Base-by-base conservation (phyloP, 2,888 invertebrate genomes). In the Eumerus sabulonum region DNA sequence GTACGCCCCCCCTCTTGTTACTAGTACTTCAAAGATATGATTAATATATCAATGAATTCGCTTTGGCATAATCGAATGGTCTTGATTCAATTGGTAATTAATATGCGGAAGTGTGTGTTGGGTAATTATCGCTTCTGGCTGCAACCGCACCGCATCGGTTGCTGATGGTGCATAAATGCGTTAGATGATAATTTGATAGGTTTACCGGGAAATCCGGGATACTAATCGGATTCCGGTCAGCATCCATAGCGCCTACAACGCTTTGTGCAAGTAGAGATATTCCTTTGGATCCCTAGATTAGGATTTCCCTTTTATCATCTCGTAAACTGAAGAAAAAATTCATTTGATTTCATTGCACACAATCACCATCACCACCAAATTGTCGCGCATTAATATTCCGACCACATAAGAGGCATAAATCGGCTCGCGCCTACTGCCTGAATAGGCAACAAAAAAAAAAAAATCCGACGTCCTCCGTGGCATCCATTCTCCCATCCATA, bases 31-130 rank as follows among this genome's bases (percentile, higher is more conserved):
- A 27, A 2, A 62, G 27, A 66, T 67, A 66, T 71, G 53, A 56
- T 38, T 50, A 54, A 66, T 56, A 40, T 63, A 62, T 38, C 12
- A 48, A 27, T 27, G 7, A 40, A 40, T 9, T 40, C n/a, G 11
- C 19, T 53, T 35, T 59, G 48, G 13, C 57, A 16, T 62, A 77
- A 67, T 72, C 18, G 66, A 56, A 66, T 56, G 45, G 62, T 42
- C 56, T 62, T 63, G 67, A 72, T 53, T 77, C 51, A 62, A 67
- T 63, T 13, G 38, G 57, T 57, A 57, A 72, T 67, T 72, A 56
- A 67, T 62, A 35, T 56, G 45, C 12, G 40, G 9, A 54, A 44
- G 67, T 57, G 12, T 56, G 35, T 16, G 36, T 27, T 57, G 11
- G 48, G 27, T 73, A 60, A 67, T 67, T 74, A 73, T 53, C 14